Conservation (phyloP, 2,888 invertebrate genomes). For the Hermaeophaga mercurialis region DNA sequence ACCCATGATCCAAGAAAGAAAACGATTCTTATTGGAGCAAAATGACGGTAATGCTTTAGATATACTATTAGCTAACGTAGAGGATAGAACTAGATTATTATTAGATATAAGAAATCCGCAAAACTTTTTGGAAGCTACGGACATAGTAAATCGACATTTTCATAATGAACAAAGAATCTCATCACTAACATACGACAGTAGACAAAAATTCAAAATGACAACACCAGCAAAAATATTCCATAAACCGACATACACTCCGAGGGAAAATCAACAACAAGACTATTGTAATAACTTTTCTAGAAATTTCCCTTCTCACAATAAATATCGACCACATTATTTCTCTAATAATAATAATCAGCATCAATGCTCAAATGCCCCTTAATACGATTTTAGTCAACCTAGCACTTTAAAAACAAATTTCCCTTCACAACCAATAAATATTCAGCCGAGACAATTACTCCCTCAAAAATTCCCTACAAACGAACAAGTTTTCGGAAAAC, state of each 20-base stretch:
- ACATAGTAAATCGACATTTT: not conserved
- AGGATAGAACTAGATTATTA: not conserved
- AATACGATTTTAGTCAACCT: no score
- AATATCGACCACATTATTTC: not conserved
- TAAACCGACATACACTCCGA: no score
- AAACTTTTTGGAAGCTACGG: not conserved
- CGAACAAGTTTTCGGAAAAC: no score
- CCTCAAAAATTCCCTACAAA: no score
- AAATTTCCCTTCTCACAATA: not conserved
- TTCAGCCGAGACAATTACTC: slow-evolving; percentile 4
- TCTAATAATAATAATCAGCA: no score
- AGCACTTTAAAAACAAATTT: not conserved
- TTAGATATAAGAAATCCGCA: not conserved
- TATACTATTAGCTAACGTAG: slow-evolving; percentile 3
- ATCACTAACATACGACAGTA: not conserved
- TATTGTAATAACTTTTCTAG: not conserved
- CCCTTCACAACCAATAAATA: slow-evolving; percentile 6
- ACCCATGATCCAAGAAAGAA: not conserved
- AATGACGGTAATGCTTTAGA: slow-evolving; percentile 3
- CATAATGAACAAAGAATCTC: not conserved
- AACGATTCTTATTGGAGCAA: slow-evolving; percentile 2
- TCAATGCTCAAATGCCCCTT: no score
- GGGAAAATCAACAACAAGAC: not conserved
- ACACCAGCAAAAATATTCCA: not conserved
- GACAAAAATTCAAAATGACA: not conserved